Conservation (phyloP, 2,797 vertebrate genomes). For the Schizothorax lantsangensis region DNA sequence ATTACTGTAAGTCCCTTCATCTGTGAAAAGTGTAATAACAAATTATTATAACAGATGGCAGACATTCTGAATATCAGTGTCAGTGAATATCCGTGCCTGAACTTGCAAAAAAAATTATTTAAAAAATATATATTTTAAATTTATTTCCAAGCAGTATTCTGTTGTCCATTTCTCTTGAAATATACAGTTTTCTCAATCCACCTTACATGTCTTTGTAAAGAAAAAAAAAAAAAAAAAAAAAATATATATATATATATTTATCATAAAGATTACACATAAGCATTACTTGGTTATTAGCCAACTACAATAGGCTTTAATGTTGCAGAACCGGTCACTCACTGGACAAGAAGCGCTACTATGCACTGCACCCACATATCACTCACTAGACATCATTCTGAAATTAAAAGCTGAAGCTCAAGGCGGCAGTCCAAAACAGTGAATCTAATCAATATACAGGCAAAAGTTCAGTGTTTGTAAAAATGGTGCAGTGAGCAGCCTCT, state of each 20-base stretch:
- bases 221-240: too few species aligned
- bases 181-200: not conserved
- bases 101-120: not conserved
- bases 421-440: not conserved
- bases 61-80: not conserved
- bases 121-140: too few species aligned
- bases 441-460: not conserved
- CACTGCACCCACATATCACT: not conserved
- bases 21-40: not conserved
- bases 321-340: not conserved
- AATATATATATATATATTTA: too few species aligned
- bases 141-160: not conserved
- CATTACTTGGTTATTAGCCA: not conserved
- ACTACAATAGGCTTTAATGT: not conserved
- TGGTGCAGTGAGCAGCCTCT: not conserved
- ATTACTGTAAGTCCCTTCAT: not conserved
- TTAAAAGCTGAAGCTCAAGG: not conserved
- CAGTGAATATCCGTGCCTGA: not conserved
- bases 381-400: not conserved
- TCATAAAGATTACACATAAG: not conserved
- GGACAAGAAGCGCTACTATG: not conserved
- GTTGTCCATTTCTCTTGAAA: not conserved
- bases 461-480: not conserved
- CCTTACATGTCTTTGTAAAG: too few species aligned
- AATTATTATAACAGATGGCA: not conserved